Conservation (phyloP, 2,797 vertebrate genomes). For the Premnoplex brunnescens region DNA sequence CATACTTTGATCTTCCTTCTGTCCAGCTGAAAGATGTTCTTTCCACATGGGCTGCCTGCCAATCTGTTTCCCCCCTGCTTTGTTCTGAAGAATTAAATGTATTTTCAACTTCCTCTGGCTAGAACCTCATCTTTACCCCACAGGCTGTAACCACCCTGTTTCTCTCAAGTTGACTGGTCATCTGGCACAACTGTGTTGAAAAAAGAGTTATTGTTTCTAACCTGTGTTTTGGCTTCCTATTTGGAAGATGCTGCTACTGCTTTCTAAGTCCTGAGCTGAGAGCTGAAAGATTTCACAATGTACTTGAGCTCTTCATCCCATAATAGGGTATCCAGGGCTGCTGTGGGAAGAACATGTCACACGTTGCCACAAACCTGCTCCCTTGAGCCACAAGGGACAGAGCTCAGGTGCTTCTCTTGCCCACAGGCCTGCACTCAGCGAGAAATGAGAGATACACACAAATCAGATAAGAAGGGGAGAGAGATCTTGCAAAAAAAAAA, state of each 20-base stretch:
- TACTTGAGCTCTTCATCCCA: not conserved
- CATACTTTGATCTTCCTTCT: not conserved
- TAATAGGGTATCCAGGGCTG: fast-evolving
- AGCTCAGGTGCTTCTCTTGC: not conserved
- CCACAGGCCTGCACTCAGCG: not conserved
- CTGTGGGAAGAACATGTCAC: fast-evolving
- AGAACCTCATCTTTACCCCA: not conserved
- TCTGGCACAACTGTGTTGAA: not conserved
- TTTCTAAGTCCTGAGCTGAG: not conserved
- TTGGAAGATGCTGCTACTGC: not conserved
- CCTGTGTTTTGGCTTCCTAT: not conserved
- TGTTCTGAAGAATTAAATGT: not conserved
- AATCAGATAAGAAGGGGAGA: not conserved
- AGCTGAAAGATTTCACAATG: not conserved
- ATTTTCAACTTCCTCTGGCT: not conserved
- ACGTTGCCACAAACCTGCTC: fast-evolving
- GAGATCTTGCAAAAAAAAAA: not conserved
- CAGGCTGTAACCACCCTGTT: not conserved
- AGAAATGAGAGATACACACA: not conserved
- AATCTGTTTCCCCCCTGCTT: not conserved
- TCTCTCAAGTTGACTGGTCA: not conserved
- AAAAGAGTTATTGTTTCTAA: not conserved
- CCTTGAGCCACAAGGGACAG: not conserved
- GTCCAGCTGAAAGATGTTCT: not conserved
- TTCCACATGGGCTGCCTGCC: not conserved